Conservation (phyloP, 2,888 invertebrate species). For the Strigamia crassipes region DNA sequence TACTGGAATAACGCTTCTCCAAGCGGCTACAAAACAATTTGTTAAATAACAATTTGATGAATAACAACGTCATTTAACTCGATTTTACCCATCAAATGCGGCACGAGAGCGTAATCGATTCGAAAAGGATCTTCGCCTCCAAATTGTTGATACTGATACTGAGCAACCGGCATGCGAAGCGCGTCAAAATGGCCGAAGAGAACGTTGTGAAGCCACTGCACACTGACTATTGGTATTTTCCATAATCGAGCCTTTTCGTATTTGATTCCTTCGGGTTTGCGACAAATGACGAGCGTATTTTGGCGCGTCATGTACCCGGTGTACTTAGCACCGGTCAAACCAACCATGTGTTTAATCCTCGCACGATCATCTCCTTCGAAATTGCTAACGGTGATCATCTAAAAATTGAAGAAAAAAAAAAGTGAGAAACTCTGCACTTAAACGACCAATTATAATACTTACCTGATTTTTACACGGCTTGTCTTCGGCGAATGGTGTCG, state of each 20-base stretch:
- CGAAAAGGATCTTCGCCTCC: conserved; percentile 77
- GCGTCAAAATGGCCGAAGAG: conserved; percentile 85
- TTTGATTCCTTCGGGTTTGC: conserved; percentile 77
- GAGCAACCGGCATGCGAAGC: conserved; percentile 64
- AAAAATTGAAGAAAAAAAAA: not conserved
- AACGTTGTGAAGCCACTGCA: conserved; percentile 90
- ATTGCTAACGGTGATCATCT: conserved; percentile 80
- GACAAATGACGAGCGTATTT: conserved; percentile 64
- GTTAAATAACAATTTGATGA: not conserved
- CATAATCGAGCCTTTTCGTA: conserved; percentile 88
- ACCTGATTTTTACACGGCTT: conserved; percentile 62
- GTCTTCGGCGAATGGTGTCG: conserved; percentile 62
- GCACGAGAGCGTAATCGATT: conserved; percentile 82
- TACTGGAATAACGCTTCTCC: conserved; percentile 91
- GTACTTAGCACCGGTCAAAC: conserved; percentile 82
- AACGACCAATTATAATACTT: not conserved
- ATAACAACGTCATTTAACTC: not conserved
- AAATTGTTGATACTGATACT: conserved; percentile 84
- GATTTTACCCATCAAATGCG: conserved; percentile 84
- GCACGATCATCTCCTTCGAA: conserved; percentile 86
- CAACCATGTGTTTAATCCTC: conserved; percentile 81
- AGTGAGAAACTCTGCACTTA: conserved; percentile 45
- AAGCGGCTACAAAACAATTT: conserved; percentile 70
- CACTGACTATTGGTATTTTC: conserved; percentile 88
- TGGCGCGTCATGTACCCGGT: conserved; percentile 64